Evolutionary conservation across 1,140 invertebrate species (phyloP).

Genomic region (Bombus sibiricus): DNA sequence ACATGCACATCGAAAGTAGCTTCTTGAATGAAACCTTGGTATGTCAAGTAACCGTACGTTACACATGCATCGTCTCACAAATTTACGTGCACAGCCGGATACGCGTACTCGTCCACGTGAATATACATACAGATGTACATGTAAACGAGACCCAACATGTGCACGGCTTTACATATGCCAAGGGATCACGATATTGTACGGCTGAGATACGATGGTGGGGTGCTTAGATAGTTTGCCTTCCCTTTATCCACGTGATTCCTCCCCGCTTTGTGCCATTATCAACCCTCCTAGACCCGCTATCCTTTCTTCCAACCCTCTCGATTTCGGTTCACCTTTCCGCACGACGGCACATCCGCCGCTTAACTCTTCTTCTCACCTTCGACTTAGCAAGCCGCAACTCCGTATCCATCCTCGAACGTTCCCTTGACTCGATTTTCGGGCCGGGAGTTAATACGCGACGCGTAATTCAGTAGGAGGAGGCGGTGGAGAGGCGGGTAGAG

Average conservation of each 20-base stretch:
- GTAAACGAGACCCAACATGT: conserved; percentile 48
- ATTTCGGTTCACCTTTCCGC: conserved; percentile 14
- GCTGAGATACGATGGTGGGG: conserved; percentile 59
- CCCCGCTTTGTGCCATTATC: neutral
- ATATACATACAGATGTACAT: conserved; percentile 23
- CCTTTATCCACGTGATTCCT: conserved; percentile 27
- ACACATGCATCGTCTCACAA: neutral
- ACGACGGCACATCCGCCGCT: neutral
- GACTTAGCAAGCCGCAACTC: neutral
- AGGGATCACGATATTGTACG: conserved; percentile 68
- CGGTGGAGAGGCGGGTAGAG: no score
- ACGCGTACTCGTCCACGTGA: neutral
- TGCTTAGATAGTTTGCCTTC: conserved; percentile 37
- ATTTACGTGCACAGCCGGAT: neutral
- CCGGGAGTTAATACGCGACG: conserved; percentile 23
- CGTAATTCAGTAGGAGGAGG: neutral
- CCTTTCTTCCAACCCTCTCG: conserved; percentile 9
- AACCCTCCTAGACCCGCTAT: neutral
- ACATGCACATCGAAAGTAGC: neutral
- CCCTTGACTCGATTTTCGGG: neutral
- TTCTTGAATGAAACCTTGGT: neutral
- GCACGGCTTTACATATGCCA: conserved; percentile 60
- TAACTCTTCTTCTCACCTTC: conserved; percentile 28
- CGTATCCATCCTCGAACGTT: no score
- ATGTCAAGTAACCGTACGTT: neutral